A percentile compares a stretch with the other conserved stretches of the same genome.
Evolutionary conservation across 2,113 vertebrate genomes (phyloP).

Genomic region (Leuciscus idus): DNA sequence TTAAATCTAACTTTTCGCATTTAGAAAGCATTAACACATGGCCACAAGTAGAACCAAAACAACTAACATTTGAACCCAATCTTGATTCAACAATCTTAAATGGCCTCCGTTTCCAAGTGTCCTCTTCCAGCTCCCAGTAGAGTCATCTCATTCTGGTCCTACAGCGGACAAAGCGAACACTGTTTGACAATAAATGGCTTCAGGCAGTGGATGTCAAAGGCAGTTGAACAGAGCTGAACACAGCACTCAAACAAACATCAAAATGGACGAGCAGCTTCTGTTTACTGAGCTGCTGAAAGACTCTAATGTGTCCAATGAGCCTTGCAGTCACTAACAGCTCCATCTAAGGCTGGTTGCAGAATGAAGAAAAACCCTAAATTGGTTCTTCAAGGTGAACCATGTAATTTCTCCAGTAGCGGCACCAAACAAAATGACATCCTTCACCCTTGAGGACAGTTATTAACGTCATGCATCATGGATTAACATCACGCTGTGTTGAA

Average conservation of each 20-base stretch:
- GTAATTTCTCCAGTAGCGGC: neutral
- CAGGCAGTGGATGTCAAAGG: neutral
- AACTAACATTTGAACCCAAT: neutral
- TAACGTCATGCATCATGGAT: neutral
- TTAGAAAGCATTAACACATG: neutral
- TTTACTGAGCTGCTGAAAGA: constrained; percentile 20
- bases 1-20: neutral
- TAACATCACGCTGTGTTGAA: neutral
- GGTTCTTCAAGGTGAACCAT: neutral
- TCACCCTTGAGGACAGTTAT: neutral
- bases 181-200: constrained; percentile 10
- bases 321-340: neutral
- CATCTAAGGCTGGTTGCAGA: constrained; percentile 8
- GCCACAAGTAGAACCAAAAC: neutral
- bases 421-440: constrained; percentile 19
- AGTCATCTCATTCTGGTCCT: neutral
- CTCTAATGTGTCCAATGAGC: neutral
- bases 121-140: neutral
- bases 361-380: constrained; percentile 2
- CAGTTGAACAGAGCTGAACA: constrained; percentile 11
- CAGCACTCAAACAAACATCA: neutral
- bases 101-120: neutral
- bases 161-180: neutral
- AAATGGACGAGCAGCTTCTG: constrained; percentile 24
- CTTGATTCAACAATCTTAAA: neutral